Evolutionary conservation across 2,888 invertebrate genomes (phyloP).

Genomic region (Mythimna loreyi): DNA sequence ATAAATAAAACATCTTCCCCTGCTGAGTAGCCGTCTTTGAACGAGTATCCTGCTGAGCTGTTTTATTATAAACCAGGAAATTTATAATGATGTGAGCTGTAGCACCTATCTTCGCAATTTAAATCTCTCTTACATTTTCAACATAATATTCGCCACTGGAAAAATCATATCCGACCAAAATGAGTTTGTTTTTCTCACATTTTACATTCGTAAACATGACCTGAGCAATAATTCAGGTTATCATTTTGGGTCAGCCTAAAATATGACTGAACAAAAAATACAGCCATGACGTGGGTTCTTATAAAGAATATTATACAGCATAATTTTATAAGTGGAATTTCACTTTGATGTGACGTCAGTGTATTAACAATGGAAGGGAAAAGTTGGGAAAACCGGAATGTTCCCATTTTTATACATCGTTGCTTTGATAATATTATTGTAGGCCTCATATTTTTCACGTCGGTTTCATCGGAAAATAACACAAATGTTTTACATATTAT

Average conservation of each 20-base stretch:
- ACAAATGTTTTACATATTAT: background rate
- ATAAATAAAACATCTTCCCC: conserved; percentile 5
- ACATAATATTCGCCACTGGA: conserved; percentile 12
- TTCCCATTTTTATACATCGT: conserved; percentile 37
- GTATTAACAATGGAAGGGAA: conserved; percentile 42
- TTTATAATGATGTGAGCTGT: conserved; percentile 3
- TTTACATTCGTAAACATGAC: conserved; percentile 37
- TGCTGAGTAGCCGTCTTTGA: conserved; percentile 8
- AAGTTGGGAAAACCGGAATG: conserved; percentile 54
- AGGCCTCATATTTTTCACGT: conserved; percentile 8
- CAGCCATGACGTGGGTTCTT: conserved; percentile 11
- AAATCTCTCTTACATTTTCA: conserved; percentile 5
- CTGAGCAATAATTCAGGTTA: conserved; percentile 35
- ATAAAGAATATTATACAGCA: conserved; percentile 13
- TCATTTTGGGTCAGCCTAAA: conserved; percentile 36
- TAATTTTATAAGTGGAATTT: conserved; percentile 43
- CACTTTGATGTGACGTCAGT: conserved; percentile 44
- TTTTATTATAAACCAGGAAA: conserved; percentile 17
- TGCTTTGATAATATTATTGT: conserved; percentile 40
- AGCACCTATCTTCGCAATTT: conserved; percentile 7
- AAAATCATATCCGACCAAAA: conserved; percentile 26
- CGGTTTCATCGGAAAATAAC: conserved; percentile 17
- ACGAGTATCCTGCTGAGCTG: conserved; percentile 10
- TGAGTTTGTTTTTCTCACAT: conserved; percentile 32
- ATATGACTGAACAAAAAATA: conserved; percentile 26